Evolutionary conservation across 2,113 vertebrate genomes (phyloP), one percentile per base, ranked within the genome.

Genomic region (Dromas ardeola): DNA sequence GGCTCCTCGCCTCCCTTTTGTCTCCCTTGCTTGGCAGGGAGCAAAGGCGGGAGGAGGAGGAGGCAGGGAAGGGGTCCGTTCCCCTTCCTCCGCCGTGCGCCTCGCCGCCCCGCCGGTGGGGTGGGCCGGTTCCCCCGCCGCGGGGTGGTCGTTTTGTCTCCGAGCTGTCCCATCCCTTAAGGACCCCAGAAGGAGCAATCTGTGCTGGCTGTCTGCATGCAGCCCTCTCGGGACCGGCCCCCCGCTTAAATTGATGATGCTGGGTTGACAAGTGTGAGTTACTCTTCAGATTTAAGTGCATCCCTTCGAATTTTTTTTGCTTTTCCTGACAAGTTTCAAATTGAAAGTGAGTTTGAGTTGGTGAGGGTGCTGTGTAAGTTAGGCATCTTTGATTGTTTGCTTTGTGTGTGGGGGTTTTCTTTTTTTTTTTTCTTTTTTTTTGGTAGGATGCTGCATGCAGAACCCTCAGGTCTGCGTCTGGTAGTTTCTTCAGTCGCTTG

Each of bases 191-290:
- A 9, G 5, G 42, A n/a, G 17, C 7, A 3, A 12, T 30, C 14
- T 7, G 42, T 25, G 76, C 34, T 29, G 2, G 23, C 15, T 49
- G 52, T 7, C 36, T 7, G 32, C 27, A 0, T 3, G 29, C 12
- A 11, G 19, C 53, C 21, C 1, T 4, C 61, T 40, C 20, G 63
- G 63, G 63, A 65, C 62, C 62, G 9, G 2, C 59, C 13, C 27
- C 42, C 27, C 7, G 11, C 5, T 32, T 56, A 17, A 34, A 26
- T 3, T 4, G 25, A 2, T 3, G 21, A 1, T 43, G 30, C 15
- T 29, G 34, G 5, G 7, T 25, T 80, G 13, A 21, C 23, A 2
- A 20, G 38, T 13, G 20, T 36, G 15, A 23, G 47, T 50, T 53
- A 7, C 22, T 67, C 11, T 9, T 58, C 13, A 11, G 49, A 21